Evolutionary conservation across 2,888 invertebrate species (phyloP).

Genomic region (Dendrolimus pini): DNA sequence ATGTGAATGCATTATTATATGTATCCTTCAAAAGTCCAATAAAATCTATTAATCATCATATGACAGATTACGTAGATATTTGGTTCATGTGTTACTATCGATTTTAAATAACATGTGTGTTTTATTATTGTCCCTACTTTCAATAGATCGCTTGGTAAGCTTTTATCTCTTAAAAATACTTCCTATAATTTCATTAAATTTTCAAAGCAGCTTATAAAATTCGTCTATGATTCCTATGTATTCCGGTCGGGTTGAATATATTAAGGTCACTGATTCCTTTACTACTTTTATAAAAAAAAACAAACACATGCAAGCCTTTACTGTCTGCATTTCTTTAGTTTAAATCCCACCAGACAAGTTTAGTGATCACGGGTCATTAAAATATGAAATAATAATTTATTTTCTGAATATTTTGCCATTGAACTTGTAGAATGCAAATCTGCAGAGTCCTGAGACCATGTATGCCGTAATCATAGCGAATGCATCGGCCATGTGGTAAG

Average conservation of each 20-base stretch:
- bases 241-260: background rate
- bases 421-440: background rate
- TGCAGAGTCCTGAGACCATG: background rate
- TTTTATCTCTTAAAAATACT: no score
- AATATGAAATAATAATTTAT: background rate
- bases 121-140: no score
- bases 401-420: background rate
- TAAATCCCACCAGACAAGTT: background rate
- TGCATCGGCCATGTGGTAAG: constrained; percentile 26
- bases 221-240: background rate
- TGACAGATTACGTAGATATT: no score
- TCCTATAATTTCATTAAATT: no score
- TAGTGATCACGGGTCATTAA: background rate
- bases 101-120: no score
- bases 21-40: no score
- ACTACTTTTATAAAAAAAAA: background rate
- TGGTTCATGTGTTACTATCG: no score
- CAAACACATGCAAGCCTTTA: background rate
- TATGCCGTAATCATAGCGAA: constrained; percentile 7
- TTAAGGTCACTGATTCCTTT: background rate
- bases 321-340: background rate
- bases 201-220: background rate
- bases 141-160: no score
- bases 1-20: no score
- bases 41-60: no score